A percentile compares a stretch with the other conserved stretches of the same genome.
phyloP scores from a whole-genome alignment of 1,140 invertebrate genomes.

The Macrostomum lignano region DNA sequence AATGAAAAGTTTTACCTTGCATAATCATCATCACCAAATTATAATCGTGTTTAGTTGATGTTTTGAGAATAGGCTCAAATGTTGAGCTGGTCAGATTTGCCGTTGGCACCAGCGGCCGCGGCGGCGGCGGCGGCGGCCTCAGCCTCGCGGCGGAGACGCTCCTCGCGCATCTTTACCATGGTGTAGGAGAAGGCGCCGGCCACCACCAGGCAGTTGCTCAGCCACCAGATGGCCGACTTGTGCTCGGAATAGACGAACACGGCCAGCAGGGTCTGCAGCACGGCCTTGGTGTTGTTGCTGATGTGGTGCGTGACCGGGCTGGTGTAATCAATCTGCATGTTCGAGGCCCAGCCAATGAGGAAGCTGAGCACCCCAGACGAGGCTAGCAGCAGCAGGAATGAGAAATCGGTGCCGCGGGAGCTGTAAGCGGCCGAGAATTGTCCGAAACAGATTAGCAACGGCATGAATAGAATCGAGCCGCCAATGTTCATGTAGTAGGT shows the following conservation, averaged over 20 bases:
- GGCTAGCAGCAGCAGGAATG: slow-evolving; percentile 14
- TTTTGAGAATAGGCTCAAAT: too few relatives aligned
- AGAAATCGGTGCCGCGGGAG: slow-evolving; percentile 8
- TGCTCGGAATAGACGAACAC: slow-evolving; percentile 15
- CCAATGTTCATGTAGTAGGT: slow-evolving; percentile 19
- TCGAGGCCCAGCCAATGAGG: slow-evolving; percentile 19
- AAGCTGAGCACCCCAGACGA: slow-evolving; percentile 17
- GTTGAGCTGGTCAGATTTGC: too few relatives aligned
- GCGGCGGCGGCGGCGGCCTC: too few relatives aligned
- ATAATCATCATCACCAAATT: too few relatives aligned
- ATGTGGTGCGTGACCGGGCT: slow-evolving; percentile 25
- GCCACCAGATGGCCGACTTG: slow-evolving; percentile 20
- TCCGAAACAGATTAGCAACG: slow-evolving; percentile 13
- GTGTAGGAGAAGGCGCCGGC: slow-evolving; percentile 16
- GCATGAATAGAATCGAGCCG: slow-evolving; percentile 14
- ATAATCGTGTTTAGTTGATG: too few relatives aligned
- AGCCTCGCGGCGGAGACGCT: too few relatives aligned
- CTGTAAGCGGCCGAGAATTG: slow-evolving; percentile 10
- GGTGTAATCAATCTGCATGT: slow-evolving; percentile 20
- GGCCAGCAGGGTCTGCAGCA: slow-evolving; percentile 21
- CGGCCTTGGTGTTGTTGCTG: slow-evolving; percentile 23
- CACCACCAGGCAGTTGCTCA: slow-evolving; percentile 18
- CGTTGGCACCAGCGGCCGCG: too few relatives aligned
- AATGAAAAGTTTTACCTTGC: too few relatives aligned
- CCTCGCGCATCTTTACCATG: too few relatives aligned